A percentile compares a stretch with the other conserved stretches of the same genome.
Conservation (phyloP, 2,797 vertebrate species). For the Hemibagrus guttatus region DNA sequence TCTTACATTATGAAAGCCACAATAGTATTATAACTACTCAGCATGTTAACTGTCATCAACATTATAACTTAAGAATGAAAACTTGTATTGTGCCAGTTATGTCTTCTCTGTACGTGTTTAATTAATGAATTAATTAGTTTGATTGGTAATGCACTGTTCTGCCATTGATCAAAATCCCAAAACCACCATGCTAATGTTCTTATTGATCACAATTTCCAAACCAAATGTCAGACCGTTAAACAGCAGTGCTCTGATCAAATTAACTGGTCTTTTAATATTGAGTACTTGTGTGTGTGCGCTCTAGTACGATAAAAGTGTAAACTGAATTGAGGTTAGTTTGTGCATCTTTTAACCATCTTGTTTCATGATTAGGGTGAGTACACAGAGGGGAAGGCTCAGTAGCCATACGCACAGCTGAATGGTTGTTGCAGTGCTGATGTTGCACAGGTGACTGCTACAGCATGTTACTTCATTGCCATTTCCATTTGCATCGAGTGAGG, state of each 20-base stretch:
- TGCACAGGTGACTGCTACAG: slow-evolving; percentile 67
- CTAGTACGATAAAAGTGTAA: not conserved
- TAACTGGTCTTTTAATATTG: not conserved
- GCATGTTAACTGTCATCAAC: not conserved
- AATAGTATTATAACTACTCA: not conserved
- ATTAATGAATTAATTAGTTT: not conserved
- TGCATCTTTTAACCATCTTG: slow-evolving; percentile 21
- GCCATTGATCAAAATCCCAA: not conserved
- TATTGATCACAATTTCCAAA: not conserved
- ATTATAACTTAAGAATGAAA: not conserved
- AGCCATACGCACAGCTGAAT: slow-evolving; percentile 46
- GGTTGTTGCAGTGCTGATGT: slow-evolving; percentile 59
- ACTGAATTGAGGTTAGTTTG: not conserved
- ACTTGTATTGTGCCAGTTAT: not conserved
- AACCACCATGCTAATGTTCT: not conserved
- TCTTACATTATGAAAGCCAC: not conserved
- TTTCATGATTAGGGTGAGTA: slow-evolving; percentile 28
- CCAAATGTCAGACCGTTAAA: not conserved
- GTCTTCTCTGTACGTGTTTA: not conserved
- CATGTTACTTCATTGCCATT: slow-evolving; percentile 66
- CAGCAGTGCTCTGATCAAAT: not conserved
- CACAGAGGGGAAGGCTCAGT: slow-evolving; percentile 51
- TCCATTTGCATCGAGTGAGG: slow-evolving; percentile 53
- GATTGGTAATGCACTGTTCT: not conserved
- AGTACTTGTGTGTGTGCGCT: not conserved